Evolutionary conservation across 2,797 vertebrate species (phyloP).

Genomic region (Hypotaenidia okinawae): DNA sequence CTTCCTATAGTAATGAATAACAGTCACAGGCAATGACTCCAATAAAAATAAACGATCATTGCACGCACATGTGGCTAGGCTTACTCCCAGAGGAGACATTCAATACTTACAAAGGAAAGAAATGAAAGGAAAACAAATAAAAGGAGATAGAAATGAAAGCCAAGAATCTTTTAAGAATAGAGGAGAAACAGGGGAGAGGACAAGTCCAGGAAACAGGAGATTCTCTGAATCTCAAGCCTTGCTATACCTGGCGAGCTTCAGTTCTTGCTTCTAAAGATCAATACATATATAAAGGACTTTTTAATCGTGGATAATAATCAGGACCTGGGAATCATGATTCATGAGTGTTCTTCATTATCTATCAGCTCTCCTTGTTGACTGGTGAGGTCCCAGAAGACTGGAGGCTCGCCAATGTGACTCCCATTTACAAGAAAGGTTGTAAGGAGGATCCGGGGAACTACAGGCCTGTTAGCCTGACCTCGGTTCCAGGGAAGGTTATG

Average conservation of each 20-base stretch:
- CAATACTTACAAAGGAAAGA: constrained; percentile 52
- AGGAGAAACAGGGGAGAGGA: background rate
- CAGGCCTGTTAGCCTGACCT: too few species aligned
- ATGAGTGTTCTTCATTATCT: background rate
- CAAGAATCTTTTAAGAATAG: constrained; percentile 27
- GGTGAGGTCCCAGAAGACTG: too few species aligned
- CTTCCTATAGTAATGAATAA: constrained; percentile 67
- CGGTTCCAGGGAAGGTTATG: too few species aligned
- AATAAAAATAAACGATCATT: constrained; percentile 49
- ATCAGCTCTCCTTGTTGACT: too few species aligned
- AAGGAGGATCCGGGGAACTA: too few species aligned
- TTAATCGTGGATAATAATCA: background rate
- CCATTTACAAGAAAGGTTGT: too few species aligned
- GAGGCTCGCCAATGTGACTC: too few species aligned
- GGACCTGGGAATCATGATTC: background rate
- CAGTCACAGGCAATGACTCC: constrained; percentile 53
- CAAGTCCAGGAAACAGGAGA: background rate
- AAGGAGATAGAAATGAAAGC: constrained; percentile 46
- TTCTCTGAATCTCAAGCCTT: background rate
- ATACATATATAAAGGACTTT: background rate
- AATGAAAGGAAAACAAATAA: constrained; percentile 57
- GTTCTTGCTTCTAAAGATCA: background rate
- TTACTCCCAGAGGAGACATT: constrained; percentile 46
- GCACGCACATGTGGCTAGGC: constrained; percentile 3
- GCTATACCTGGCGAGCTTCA: background rate